Conservation (phyloP, 2,113 vertebrate species). For the Festucalex cinctus region DNA sequence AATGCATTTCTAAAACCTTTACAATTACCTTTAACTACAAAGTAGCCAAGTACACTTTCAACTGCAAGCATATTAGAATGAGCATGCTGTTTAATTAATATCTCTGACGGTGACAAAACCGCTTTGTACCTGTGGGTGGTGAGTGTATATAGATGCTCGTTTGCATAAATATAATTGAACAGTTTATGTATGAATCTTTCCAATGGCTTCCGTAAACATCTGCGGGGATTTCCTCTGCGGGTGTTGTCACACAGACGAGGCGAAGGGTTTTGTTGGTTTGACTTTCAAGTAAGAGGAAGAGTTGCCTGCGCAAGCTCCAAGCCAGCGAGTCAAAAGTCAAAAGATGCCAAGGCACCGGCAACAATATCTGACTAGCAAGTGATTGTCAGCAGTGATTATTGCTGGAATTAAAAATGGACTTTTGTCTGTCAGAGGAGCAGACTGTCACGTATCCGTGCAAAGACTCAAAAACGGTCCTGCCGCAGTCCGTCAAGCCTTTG, state of each 20-base stretch:
- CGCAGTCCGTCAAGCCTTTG: slow-evolving; percentile 64
- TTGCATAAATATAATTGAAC: slow-evolving; percentile 49
- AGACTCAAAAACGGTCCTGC: slow-evolving; percentile 58
- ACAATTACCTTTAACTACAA: background rate
- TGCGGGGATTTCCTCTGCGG: slow-evolving; percentile 30
- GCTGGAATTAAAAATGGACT: slow-evolving; percentile 9
- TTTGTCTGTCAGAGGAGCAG: slow-evolving; percentile 33
- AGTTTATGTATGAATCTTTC: slow-evolving; percentile 60
- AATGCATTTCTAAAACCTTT: background rate
- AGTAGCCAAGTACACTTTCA: background rate
- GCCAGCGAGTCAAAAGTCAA: background rate
- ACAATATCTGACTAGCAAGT: slow-evolving; percentile 24
- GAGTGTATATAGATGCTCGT: slow-evolving; percentile 32
- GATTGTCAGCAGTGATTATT: slow-evolving; percentile 1
- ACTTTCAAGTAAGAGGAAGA: slow-evolving; percentile 26
- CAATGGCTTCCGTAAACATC: slow-evolving; percentile 53
- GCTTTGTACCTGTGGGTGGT: background rate
- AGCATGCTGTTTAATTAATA: background rate
- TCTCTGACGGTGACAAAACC: no score
- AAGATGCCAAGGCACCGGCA: background rate
- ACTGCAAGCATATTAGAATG: background rate
- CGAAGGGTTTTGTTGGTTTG: slow-evolving; percentile 40
- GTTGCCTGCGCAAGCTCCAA: slow-evolving; percentile 8
- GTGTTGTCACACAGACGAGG: slow-evolving; percentile 45
- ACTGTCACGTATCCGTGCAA: slow-evolving; percentile 58